phyloP scores from a whole-genome alignment of 2,888 invertebrate genomes.

The Ernsta delagoae region DNA sequence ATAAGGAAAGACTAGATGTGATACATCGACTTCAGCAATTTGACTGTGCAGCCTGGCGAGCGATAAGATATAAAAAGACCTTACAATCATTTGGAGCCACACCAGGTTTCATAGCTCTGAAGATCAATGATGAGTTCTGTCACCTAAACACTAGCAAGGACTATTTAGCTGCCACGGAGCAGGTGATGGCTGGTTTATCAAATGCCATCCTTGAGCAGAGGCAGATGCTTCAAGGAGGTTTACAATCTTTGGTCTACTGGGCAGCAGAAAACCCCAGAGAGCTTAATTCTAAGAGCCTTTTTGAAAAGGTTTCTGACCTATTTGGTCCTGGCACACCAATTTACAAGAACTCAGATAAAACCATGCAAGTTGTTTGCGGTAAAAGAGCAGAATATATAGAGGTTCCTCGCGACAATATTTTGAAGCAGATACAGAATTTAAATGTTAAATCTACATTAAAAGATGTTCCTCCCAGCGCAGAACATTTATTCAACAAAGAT shows the following conservation, averaged over 20 bases:
- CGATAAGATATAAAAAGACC: background rate
- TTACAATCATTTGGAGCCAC: background rate
- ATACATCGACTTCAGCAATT: background rate
- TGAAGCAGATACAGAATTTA: background rate
- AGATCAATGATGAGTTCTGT: conserved; percentile 1
- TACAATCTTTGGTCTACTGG: background rate
- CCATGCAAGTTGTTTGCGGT: background rate
- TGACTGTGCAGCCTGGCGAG: background rate
- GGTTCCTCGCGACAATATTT: background rate
- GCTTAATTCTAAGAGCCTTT: background rate
- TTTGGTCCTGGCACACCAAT: conserved; percentile 1
- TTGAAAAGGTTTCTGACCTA: background rate
- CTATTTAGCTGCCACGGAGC: background rate
- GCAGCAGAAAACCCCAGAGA: background rate
- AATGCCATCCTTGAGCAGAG: background rate
- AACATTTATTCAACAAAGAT: background rate
- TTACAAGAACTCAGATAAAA: conserved; percentile 1
- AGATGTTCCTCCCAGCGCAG: background rate
- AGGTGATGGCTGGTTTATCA: background rate
- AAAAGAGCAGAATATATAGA: background rate
- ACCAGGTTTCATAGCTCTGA: background rate
- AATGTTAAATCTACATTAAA: background rate
- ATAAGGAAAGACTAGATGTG: background rate
- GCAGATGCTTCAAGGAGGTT: background rate
- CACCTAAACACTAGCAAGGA: background rate